Evolutionary conservation across 2,113 vertebrate species (phyloP).

Genomic region (Myiozetetes cayanensis): DNA sequence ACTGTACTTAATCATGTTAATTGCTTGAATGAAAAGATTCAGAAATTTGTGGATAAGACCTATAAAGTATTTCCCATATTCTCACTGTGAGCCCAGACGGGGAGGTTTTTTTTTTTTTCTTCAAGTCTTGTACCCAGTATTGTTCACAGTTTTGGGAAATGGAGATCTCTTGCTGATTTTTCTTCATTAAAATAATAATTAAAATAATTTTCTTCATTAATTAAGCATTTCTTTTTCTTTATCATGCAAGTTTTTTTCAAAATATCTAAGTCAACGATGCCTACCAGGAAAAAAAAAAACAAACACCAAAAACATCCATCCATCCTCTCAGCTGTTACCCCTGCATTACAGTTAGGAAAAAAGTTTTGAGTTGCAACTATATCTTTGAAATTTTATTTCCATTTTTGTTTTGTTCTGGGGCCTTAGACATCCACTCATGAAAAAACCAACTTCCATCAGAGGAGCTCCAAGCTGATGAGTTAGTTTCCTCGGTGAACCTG

Average conservation of each 20-base stretch:
- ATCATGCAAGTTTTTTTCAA: neutral
- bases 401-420: neutral
- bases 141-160: neutral
- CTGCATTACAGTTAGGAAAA: neutral
- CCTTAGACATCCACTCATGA: neutral
- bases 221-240: neutral
- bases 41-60: neutral
- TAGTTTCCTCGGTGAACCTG: neutral
- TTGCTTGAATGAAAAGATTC: neutral
- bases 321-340: neutral
- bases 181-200: neutral
- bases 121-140: neutral
- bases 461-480: neutral
- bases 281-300: neutral
- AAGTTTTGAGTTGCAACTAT: neutral
- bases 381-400: neutral
- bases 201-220: neutral
- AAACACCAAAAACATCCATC: no score
- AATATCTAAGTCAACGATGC: neutral
- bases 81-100: neutral
- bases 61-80: neutral
- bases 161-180: neutral
- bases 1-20: constrained; percentile 38
- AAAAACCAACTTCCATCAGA: neutral
- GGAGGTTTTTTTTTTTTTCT: neutral